phyloP scores from a whole-genome alignment of 1,140 invertebrate genomes.

The Latrodectus geometricus region DNA sequence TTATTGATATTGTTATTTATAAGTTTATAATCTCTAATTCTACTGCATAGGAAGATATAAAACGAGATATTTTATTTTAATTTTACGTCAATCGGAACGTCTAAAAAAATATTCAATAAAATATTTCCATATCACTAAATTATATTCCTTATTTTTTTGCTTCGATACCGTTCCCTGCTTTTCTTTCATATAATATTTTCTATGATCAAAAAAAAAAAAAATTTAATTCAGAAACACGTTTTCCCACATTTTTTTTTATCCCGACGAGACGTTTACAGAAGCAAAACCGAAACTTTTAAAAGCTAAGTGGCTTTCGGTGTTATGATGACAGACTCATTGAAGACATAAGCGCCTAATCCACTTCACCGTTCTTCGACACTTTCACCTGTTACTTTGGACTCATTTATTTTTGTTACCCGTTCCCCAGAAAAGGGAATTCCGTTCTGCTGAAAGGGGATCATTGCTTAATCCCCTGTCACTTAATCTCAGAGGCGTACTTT shows the following conservation, averaged over 20 bases:
- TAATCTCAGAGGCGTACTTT: not conserved
- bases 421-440: not conserved
- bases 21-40: too few relatives aligned
- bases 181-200: too few relatives aligned
- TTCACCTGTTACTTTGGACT: conserved; percentile 17
- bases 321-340: not conserved
- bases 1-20: too few relatives aligned
- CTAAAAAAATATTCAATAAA: too few relatives aligned
- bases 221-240: too few relatives aligned
- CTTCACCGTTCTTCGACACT: not conserved
- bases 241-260: not conserved
- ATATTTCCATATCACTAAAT: too few relatives aligned
- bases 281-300: conserved; percentile 20
- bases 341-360: not conserved
- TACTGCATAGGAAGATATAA: too few relatives aligned
- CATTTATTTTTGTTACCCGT: not conserved
- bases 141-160: too few relatives aligned
- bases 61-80: too few relatives aligned
- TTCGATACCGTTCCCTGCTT: too few relatives aligned
- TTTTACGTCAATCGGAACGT: too few relatives aligned
- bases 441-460: not conserved
- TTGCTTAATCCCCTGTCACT: not conserved
- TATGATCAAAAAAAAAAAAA: too few relatives aligned
- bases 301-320: conserved; percentile 32
- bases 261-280: conserved; percentile 4